A percentile compares a stretch with the other conserved stretches of the same genome.
phyloP scores from a whole-genome alignment of 2,113 vertebrate genomes.

The Hippocampus mohnikei region DNA sequence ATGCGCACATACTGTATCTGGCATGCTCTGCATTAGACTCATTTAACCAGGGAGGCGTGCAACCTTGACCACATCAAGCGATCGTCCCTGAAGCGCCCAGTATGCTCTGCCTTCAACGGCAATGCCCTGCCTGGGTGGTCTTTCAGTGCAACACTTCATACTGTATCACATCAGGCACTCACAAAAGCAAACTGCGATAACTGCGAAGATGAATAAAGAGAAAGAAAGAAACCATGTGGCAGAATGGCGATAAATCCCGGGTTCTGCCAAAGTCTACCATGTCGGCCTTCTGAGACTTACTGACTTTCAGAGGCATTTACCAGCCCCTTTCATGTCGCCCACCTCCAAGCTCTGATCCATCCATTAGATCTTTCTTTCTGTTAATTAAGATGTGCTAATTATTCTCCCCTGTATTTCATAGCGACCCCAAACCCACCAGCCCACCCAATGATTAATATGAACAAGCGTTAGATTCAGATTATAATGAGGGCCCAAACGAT shows the following conservation, averaged over 20 bases:
- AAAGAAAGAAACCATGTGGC: conserved; percentile 13
- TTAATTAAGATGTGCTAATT: conserved; percentile 78
- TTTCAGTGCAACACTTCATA: conserved; percentile 28
- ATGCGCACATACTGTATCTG: conserved; percentile 47
- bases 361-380: conserved; percentile 66
- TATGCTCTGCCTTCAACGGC: conserved; percentile 42
- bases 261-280: conserved; percentile 36
- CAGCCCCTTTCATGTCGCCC: conserved; percentile 64
- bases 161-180: conserved; percentile 33
- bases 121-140: conserved; percentile 69
- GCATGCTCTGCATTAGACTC: conserved; percentile 38
- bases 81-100: conserved; percentile 32
- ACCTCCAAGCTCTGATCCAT: conserved; percentile 61
- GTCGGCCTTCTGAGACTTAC: conserved; percentile 43
- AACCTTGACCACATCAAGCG: conserved; percentile 68
- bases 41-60: conserved; percentile 41
- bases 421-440: conserved; percentile 50
- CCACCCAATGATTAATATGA: conserved; percentile 66
- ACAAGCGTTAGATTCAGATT: conserved; percentile 35
- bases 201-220: not conserved
- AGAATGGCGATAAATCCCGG: conserved; percentile 20
- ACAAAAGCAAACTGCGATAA: conserved; percentile 19
- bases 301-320: conserved; percentile 67
- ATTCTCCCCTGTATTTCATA: conserved; percentile 71
- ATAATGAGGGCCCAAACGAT: too few relatives aligned